Evolutionary conservation across 1,140 invertebrate species (phyloP), one percentile per base, ranked within the genome.

Genomic region (Akabosia matsudoensis): DNA sequence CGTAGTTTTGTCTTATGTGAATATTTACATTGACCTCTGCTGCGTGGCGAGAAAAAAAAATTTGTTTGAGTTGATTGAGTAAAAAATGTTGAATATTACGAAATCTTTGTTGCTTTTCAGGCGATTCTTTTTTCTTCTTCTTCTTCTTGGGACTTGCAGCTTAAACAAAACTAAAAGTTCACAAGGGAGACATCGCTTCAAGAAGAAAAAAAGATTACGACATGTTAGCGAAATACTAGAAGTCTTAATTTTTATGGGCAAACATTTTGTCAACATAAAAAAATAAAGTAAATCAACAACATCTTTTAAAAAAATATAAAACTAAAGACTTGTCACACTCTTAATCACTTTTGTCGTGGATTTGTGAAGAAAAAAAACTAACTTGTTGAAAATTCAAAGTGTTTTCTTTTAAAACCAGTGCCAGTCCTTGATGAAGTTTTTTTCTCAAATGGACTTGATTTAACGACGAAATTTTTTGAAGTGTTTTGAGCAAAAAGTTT

Each of bases 281-380:
- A n/a, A n/a, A n/a, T n/a, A n/a, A n/a, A n/a, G n/a, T n/a, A n/a
- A n/a, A n/a, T n/a, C n/a, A n/a, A n/a, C n/a, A n/a, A n/a, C n/a
- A n/a, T n/a, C n/a, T n/a, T n/a, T n/a, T n/a, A n/a, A n/a, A n/a
- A n/a, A n/a, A n/a, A n/a, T n/a, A n/a, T n/a, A n/a, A 3, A 16
- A 67, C 13, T 7, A 67, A 67, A 67, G 31, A 67, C 26, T 28
- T 67, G 61, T 67, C 61, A 67, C 22, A 2, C 7, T 67, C 28
- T 3, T n/a, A n/a, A n/a, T n/a, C n/a, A 67, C 61, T 10, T 30
- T 67, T 67, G n/a, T n/a, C 28, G n/a, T 30, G 61, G 61, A 67
- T 67, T 67, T 67, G 61, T 67, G 61, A 67, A 67, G n/a, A 67
- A 28, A 4, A 31, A 28, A 28, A 31, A n/a, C n/a, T n/a, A n/a